Evolutionary conservation across 2,797 vertebrate species (phyloP).

Genomic region (Philypnodon macrostomus): DNA sequence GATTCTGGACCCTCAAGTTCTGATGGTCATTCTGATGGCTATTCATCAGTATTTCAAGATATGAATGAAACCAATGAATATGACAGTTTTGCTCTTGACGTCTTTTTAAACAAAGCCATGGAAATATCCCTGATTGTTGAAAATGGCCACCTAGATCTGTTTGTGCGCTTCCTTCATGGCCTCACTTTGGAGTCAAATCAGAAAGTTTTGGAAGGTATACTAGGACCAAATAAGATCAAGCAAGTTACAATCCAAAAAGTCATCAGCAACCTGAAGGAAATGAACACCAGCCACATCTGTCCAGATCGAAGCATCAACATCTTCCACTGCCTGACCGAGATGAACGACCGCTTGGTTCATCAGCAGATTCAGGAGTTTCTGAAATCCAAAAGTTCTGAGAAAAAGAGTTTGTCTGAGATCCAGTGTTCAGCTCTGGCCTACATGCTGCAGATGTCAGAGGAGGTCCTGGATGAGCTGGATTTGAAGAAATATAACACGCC

Average conservation of each 20-base stretch:
- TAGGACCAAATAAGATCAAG: not conserved
- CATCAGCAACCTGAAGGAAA: not conserved
- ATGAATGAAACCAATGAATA: too few relatives aligned
- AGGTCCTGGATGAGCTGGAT: not conserved
- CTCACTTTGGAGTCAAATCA: not conserved
- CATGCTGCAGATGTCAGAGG: constrained; percentile 1
- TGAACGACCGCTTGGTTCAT: not conserved
- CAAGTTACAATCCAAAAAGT: not conserved
- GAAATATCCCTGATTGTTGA: too few relatives aligned
- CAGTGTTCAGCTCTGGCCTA: constrained; percentile 5
- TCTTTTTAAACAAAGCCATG: too few relatives aligned
- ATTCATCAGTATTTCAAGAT: too few relatives aligned
- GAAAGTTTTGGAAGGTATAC: not conserved
- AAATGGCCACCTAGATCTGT: constrained; percentile 9
- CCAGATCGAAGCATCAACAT: not conserved
- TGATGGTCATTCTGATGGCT: too few relatives aligned
- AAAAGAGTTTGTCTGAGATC: not conserved
- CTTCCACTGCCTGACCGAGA: not conserved
- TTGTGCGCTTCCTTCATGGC: constrained; percentile 16
- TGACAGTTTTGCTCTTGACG: too few relatives aligned
- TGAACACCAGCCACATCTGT: not conserved
- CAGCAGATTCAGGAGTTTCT: not conserved
- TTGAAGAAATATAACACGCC: not conserved
- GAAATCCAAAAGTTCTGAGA: not conserved
- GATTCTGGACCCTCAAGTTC: too few relatives aligned